Evolutionary conservation across 2,797 vertebrate genomes (phyloP).

Genomic region (Cuniculus paca): DNA sequence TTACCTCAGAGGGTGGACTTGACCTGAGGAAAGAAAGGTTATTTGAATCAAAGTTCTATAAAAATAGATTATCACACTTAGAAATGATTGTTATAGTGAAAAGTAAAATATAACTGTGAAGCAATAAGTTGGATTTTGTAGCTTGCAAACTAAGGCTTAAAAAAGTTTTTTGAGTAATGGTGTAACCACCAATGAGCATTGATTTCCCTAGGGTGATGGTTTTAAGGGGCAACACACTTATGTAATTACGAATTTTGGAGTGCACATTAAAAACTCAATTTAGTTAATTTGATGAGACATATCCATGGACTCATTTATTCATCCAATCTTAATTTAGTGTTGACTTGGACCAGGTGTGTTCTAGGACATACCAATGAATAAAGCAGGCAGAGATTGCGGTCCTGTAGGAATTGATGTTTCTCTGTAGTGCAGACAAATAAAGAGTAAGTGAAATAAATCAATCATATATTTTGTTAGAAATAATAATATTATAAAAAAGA

Average conservation of each 20-base stretch:
- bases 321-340: not conserved
- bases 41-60: not conserved
- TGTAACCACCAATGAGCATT: not conserved
- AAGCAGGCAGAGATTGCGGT: not conserved
- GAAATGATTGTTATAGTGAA: slow-evolving; percentile 38
- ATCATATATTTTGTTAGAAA: not conserved
- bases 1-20: slow-evolving; percentile 11
- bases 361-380: not conserved
- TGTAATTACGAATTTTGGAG: slow-evolving; percentile 15
- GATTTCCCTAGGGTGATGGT: not conserved
- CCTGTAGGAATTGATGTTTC: slow-evolving; percentile 29
- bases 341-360: not conserved
- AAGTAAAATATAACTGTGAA: not conserved
- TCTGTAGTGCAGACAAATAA: not conserved
- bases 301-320: not conserved
- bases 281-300: not conserved
- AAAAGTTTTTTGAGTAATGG: not conserved
- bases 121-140: not conserved
- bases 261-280: slow-evolving; percentile 4
- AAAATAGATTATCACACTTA: slow-evolving; percentile 30
- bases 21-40: not conserved
- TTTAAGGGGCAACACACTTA: not conserved
- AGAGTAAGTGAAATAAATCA: slow-evolving; percentile 44
- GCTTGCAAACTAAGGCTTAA: not conserved
- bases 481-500: not conserved